phyloP scores from a whole-genome alignment of 2,888 invertebrate species.

The Dicranocentrus wangi region DNA sequence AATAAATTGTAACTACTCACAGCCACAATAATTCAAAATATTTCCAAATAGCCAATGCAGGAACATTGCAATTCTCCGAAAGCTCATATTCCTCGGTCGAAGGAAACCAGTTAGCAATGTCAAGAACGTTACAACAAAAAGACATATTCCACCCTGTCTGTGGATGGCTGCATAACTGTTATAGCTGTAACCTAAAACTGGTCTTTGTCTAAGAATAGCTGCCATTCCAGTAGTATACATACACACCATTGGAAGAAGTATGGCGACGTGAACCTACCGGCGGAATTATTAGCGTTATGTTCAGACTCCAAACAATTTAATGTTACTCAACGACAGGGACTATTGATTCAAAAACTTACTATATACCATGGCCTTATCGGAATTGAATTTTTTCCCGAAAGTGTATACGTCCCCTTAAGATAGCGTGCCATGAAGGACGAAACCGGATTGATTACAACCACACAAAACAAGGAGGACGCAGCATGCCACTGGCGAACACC shows the following conservation, averaged over 20 bases:
- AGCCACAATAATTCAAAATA: not conserved
- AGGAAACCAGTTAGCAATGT: not conserved
- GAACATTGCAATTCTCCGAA: too few species aligned
- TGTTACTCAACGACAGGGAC: too few species aligned
- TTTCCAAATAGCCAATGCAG: constrained; percentile 8
- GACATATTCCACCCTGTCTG: not conserved
- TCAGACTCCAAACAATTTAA: too few species aligned
- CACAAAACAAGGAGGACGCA: not conserved
- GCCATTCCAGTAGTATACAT: constrained; percentile 20
- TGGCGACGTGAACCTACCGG: not conserved
- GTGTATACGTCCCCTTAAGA: not conserved
- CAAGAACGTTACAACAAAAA: too few species aligned
- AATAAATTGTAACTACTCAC: not conserved
- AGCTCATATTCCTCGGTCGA: not conserved
- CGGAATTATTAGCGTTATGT: not conserved
- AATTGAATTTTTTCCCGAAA: not conserved
- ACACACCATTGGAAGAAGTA: not conserved
- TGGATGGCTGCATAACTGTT: not conserved
- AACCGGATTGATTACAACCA: not conserved
- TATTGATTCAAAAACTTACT: constrained; percentile 24
- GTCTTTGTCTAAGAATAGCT: not conserved
- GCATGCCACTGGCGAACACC: constrained; percentile 35
- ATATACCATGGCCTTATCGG: constrained; percentile 22
- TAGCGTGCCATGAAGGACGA: not conserved
- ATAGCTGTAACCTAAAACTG: constrained; percentile 6